Evolutionary conservation across 2,113 vertebrate genomes (phyloP).

Genomic region (Apodemus sylvaticus): DNA sequence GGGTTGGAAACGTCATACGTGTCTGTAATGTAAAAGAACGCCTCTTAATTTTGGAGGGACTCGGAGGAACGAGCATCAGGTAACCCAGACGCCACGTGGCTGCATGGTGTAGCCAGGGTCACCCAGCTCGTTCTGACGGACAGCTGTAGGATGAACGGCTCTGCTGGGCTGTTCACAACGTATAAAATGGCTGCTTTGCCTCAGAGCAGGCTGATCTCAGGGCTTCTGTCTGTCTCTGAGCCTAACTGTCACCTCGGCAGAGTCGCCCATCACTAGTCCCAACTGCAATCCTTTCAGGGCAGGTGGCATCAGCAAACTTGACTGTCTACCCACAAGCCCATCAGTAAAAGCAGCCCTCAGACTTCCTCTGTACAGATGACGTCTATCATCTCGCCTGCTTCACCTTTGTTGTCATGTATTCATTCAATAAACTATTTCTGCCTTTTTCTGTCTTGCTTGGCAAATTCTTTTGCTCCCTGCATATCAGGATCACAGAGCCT

Average conservation of each 20-base stretch:
- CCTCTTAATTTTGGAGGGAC: slow-evolving; percentile 13
- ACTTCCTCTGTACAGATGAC: neutral
- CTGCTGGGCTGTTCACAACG: neutral
- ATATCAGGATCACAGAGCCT: too few relatives aligned
- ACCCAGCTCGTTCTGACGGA: neutral
- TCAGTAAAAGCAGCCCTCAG: neutral
- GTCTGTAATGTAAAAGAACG: slow-evolving; percentile 6
- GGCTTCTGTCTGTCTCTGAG: too few relatives aligned
- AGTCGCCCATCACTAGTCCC: neutral
- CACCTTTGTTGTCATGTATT: neutral
- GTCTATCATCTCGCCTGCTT: neutral
- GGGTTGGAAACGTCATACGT: neutral
- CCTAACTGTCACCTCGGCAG: neutral
- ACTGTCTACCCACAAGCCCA: neutral
- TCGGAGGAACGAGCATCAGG: neutral
- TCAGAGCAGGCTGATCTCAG: neutral
- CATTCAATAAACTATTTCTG: neutral
- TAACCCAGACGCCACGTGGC: neutral
- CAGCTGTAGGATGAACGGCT: too few relatives aligned
- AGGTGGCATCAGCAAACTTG: neutral
- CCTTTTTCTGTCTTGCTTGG: neutral
- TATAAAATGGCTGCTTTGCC: neutral
- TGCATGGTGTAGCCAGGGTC: neutral
- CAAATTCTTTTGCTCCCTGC: neutral
- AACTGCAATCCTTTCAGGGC: neutral